Evolutionary conservation across 2,888 invertebrate genomes (phyloP).

Genomic region (Phytoseiulus persimilis): DNA sequence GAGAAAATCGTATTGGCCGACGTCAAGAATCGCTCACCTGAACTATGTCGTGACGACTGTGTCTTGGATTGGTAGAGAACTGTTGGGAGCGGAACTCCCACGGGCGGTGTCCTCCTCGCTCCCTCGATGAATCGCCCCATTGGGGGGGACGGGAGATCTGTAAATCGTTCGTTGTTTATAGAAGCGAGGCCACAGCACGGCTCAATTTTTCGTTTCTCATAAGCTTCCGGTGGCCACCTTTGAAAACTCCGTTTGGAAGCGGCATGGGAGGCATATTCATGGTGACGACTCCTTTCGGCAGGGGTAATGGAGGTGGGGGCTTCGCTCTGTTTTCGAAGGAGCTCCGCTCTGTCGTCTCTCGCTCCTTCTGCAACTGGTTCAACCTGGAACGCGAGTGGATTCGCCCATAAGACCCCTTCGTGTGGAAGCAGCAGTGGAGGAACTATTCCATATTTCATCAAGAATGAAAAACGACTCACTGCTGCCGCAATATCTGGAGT

Average conservation of each 20-base stretch:
- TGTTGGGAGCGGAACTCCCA: constrained; percentile 22
- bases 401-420: neutral
- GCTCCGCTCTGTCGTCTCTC: neutral
- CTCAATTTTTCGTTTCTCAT: neutral
- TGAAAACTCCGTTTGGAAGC: constrained; percentile 14
- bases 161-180: no score
- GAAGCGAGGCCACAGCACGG: neutral
- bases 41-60: constrained; percentile 9
- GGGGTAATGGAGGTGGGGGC: constrained; percentile 13
- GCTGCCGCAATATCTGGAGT: neutral
- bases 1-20: no score
- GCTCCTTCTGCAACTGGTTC: neutral
- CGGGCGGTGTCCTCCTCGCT: constrained; percentile 14
- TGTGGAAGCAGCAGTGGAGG: neutral
- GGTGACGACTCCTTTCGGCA: neutral
- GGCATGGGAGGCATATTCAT: neutral
- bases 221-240: neutral
- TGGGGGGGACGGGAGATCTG: constrained; percentile 28
- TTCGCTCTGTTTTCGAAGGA: neutral
- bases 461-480: neutral
- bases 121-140: neutral
- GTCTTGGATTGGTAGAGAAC: constrained; percentile 19
- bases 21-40: neutral
- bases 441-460: no score
- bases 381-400: neutral